Evolutionary conservation across 1,140 invertebrate species (phyloP).

Genomic region (Trypoxylus dichotomus): DNA sequence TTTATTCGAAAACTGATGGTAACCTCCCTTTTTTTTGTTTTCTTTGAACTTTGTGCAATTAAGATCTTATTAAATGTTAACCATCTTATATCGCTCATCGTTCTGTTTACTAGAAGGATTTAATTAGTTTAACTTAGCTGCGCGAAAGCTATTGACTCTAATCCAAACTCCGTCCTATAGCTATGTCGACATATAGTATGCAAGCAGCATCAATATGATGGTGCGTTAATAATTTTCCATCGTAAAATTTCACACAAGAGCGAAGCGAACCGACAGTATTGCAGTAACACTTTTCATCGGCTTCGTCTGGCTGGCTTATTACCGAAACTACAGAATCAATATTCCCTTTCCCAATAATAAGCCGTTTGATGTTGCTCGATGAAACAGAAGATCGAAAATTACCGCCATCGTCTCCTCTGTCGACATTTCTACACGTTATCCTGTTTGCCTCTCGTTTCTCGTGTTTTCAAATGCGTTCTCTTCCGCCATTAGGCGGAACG

Average conservation of each 20-base stretch:
- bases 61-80: too few species aligned
- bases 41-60: too few species aligned
- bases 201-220: background rate
- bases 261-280: background rate
- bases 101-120: too few species aligned
- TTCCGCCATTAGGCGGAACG: background rate
- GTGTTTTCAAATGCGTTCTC: background rate
- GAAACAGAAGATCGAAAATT: constrained; percentile 18
- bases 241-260: background rate
- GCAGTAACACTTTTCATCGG: background rate
- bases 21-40: too few species aligned
- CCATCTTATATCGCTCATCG: too few species aligned
- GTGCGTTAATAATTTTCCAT: background rate
- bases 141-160: too few species aligned
- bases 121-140: too few species aligned
- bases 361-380: background rate
- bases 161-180: too few species aligned
- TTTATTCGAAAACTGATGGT: too few species aligned
- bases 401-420: background rate
- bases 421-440: background rate
- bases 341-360: background rate
- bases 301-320: background rate
- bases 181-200: background rate
- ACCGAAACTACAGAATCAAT: background rate
- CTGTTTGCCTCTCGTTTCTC: background rate